Base-by-base conservation (phyloP, 1,140 invertebrate species). In the Psilanteris sp. region DNA sequence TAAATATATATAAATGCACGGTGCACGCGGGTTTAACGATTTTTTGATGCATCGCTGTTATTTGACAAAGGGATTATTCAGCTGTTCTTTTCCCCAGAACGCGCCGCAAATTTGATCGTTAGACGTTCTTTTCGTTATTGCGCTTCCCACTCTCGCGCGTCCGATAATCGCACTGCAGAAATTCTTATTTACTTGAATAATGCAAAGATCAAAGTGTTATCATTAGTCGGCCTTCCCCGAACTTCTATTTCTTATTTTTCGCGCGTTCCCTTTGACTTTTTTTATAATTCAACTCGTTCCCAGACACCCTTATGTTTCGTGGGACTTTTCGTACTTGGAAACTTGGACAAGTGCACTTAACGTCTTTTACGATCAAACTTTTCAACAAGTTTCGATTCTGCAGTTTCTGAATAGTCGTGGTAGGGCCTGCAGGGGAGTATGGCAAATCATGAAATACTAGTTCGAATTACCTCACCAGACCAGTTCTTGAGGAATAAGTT, bases 311-410 rank as follows among this genome's bases (percentile, higher is more conserved):
- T 70, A 73, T 73, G 68, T 78, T 78, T 73, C 75, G 68, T 20
- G 64, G 70, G 68, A 78, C 75, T 78, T 78, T 78, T 66, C 68
- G 70, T 73, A 66, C 59, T 78, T 27, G 52, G 50, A 73, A 78
- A 78, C 75, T 78, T 77, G 68, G 50, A 73, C 75, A 73, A 77
- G 75, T 73, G 68, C 75, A 77, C 75, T 77, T 77, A 77, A 77
- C 68, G 74, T 77, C 74, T 79, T 79, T 73, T 79, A 76, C 77
- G 72, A 76, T 76, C 77, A 54, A 79, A 79, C 72, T 76, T 79
- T 76, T 73, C 68, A 73, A 74, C 73, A 74, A 79, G 70, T 79
- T 79, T 79, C 78, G 73, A 77, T 77, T 78, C 68, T 61, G 70
- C 70, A 79, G 77, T 76, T 66, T 32, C 72, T 76, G 73, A 79